A percentile compares a stretch with the other conserved stretches of the same genome.
phyloP scores from a whole-genome alignment of 2,113 vertebrate genomes.

The Piaya cayana region DNA sequence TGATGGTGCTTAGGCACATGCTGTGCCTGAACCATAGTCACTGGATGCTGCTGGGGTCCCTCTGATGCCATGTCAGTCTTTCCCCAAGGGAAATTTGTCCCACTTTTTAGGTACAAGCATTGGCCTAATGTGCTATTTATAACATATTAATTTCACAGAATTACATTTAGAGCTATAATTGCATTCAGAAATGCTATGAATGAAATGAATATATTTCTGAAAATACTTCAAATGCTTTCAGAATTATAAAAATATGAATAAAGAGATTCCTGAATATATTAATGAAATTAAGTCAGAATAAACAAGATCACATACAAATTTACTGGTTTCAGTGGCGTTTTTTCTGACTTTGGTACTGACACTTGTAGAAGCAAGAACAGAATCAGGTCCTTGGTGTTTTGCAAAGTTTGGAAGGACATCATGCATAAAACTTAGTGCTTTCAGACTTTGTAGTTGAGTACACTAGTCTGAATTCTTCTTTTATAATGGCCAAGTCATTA shows the following conservation, averaged over 20 bases:
- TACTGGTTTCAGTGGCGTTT: background rate
- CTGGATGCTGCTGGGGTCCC: background rate
- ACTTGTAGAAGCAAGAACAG: background rate
- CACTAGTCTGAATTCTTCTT: constrained; percentile 37
- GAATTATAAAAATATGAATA: background rate
- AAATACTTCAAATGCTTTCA: background rate
- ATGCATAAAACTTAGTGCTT: constrained; percentile 39
- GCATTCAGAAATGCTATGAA: background rate
- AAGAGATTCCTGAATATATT: background rate
- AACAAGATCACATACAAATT: background rate
- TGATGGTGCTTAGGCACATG: background rate
- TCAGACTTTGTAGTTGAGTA: background rate
- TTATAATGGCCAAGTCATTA: constrained; percentile 66
- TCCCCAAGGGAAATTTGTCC: background rate
- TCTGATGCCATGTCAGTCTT: background rate
- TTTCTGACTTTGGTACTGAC: background rate
- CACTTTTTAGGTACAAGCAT: background rate
- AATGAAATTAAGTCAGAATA: background rate
- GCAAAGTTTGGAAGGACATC: constrained; percentile 55
- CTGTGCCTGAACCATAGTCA: background rate
- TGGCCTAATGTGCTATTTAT: background rate
- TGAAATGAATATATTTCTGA: background rate
- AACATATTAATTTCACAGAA: background rate
- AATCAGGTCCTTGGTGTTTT: background rate
- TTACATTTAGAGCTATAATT: background rate